These are phyloP conservation scores for Dysmachus trigonus DNA, from an alignment of 2,888 invertebrate genomes.

Conservation along the genomic window DNA sequence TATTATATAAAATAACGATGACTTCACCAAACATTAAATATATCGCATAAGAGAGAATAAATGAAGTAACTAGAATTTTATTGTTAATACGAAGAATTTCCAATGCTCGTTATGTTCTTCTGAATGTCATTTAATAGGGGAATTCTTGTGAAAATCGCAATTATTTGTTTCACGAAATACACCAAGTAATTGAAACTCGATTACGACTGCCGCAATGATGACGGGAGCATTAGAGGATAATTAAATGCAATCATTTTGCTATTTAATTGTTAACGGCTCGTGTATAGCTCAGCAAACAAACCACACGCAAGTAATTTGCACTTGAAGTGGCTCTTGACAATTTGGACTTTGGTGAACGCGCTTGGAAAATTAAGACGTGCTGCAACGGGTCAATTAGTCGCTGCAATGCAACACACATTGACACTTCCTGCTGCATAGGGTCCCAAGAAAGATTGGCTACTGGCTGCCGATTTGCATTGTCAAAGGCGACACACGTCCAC, in stretches of 20 bases:
- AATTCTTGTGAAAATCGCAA: not conserved
- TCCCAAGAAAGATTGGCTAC: not conserved
- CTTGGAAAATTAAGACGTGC: slow-evolving; percentile 5
- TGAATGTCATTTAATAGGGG: not conserved
- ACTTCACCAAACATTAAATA: too few species aligned
- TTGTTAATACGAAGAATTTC: not conserved
- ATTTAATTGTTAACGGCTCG: not conserved
- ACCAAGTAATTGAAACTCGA: not conserved
- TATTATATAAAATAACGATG: too few species aligned
- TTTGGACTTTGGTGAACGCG: not conserved
- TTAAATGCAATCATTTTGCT: not conserved
- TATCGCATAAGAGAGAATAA: too few species aligned
- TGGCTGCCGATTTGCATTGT: not conserved
- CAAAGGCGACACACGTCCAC: not conserved
- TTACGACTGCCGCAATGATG: not conserved
- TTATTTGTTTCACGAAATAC: not conserved
- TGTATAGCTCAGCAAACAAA: not conserved
- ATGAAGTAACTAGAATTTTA: too few species aligned
- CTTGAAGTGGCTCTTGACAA: not conserved
- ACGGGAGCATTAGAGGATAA: not conserved
- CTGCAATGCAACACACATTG: not conserved
- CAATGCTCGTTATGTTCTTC: not conserved
- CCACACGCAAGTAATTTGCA: not conserved
- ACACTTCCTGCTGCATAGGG: not conserved
- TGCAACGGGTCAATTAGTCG: not conserved